Base-by-base conservation (phyloP, 2,888 invertebrate genomes). In the Eurois occulta region DNA sequence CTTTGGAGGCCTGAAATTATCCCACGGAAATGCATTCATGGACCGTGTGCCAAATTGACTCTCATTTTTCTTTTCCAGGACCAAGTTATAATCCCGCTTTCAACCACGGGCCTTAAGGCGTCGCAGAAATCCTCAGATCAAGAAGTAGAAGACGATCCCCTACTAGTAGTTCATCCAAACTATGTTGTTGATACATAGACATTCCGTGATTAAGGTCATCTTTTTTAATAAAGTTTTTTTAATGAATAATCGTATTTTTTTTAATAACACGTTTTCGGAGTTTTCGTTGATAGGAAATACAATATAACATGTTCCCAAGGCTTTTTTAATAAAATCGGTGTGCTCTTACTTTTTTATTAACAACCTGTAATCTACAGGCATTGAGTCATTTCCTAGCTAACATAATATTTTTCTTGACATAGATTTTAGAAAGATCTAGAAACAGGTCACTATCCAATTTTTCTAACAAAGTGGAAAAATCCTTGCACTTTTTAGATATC, bases 81-180 rank as follows among this genome's bases (percentile, higher is more conserved):
- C 93, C 98, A 98, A 97, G 98, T 99, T 70, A 97, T 99, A 89
- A 98, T 99, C 88, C 97, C 98, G 1, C 94, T 99, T 70, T 97
- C 97, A 0, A 97, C 97, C 32, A 97, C 97, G 81, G 95, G 97
- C 73, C 95, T 97, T 88, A 95, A 97, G 77, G 94, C 96, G 55
- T 90, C 97, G 13, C 97, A 96, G 89, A 96, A 95, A 35, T 95
- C 97, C n/a, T 93, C 96, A 1, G 96, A 96, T 0, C 97, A 97
- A 78, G 97, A 97, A 80, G 96, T 97, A 0, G 98, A 98, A 78
- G 98, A 98, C 52, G 98, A 99, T 94, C 99, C 99, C 0, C 94
- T 99, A 64, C 95, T 99, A 10, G 99, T 99, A 28, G 99, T 99
- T 1, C 99, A 99, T 97, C 99, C 99, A 0, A 99, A 99, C 96